Evolutionary conservation across 1,140 invertebrate species (phyloP), one percentile per base, ranked within the genome.

Genomic region (Zaprionus africanus): DNA sequence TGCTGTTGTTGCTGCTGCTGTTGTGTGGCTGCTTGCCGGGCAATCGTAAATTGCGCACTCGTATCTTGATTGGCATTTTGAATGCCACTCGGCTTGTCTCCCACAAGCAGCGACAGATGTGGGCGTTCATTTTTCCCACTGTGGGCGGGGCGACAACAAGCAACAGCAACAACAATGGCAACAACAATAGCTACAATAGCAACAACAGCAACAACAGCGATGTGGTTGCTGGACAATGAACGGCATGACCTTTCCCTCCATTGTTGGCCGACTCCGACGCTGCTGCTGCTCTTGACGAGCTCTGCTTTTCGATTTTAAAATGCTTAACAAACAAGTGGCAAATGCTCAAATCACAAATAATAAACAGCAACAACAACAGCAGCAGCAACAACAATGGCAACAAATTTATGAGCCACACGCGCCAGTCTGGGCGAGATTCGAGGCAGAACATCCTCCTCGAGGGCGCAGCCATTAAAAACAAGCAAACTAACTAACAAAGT

Each of bases 401-500:
- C 53, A 81, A 86, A 78, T 86, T 87, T 77, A 86, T 86, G 75
- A 77, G 77, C 62, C 70, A 82, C 83, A 87, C 83, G 83, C 83
- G 83, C 83, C 82, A 82, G 79, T 86, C 82, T 82, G 76, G 72
- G 54, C 54, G 63, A 73, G 60, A 69, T 67, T 66, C 67, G 46
- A 31, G 31, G 56, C 66, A 38, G 24, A 60, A 63, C 65, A 53
- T 59, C 38, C 62, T 76, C 46, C 46, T 43, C 49, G 26, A 74
- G 57, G 67, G 5, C 43, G 5, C 36, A 60, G 69, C 58, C 46
- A 36, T 36, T 22, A 17, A 53, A n/a, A 28, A 53, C 28, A 31
- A 49, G 15, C 15, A 60, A 49, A 51, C 28, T n/a, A 19, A 34
- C 38, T 49, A 57, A 58, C 43, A 58, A 66, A 58, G 54, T 58